Evolutionary conservation across 2,888 invertebrate genomes (phyloP), one percentile per base, ranked within the genome.

Genomic region (Rhogogaster chlorosoma): DNA sequence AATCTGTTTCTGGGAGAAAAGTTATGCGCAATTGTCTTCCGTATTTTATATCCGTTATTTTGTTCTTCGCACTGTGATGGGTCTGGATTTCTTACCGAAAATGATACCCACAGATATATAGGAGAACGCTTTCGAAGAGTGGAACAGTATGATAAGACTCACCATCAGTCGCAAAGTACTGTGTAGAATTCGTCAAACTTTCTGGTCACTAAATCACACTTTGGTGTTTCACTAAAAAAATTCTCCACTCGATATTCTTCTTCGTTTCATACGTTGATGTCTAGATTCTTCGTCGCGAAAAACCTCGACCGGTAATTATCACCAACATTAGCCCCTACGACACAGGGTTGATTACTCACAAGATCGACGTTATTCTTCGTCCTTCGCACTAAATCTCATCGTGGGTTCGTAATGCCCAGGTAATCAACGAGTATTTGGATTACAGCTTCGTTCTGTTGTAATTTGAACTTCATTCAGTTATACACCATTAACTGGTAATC

Each of bases 151-250:
- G 10, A 42, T 42, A 12, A 26, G n/a, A 57, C 80, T 80, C 38
- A 80, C 80, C 80, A 38, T 6, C 38, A 38, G 22, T 36, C 3
- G 57, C 10, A 61, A 12, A 61, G 36, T 61, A 61, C 15, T 38
- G 22, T 57, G n/a, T 1, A 18, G n/a, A 38, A 61, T 38, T 80
- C 80, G 26, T 36, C 61, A 18, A 80, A 61, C 22, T 61, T 32
- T 61, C 38, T 32, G 61, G 61, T 80, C 80, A 80, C 80, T 61
- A 61, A 57, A 36, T 80, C 29, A 80, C 80, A 61, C 61, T 61
- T 36, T 15, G 12, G 57, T 61, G 12, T 36, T 38, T 36, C 80
- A 80, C 80, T 80, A 0, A 61, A 38, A 80, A 80, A 61, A 12
- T 38, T 80, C 22, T 15, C 42, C 61, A 61, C 32, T 61, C 53